Base-by-base conservation (phyloP, 2,113 vertebrate genomes). In the Tringa solitaria region DNA sequence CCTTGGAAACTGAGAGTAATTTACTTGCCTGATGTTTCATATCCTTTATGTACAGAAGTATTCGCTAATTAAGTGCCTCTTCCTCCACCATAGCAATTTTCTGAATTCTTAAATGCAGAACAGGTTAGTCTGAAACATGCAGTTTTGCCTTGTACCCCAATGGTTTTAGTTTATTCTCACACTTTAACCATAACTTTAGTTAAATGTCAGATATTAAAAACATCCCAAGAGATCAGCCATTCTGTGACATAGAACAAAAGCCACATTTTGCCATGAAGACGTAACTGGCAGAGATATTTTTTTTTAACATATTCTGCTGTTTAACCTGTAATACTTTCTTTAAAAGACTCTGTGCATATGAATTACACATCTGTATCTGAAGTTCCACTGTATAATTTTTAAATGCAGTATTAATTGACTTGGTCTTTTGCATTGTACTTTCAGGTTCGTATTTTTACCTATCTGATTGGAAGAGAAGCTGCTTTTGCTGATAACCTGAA, bases 401-500 rank as follows among this genome's bases (percentile, higher is more conserved):
- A 93, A 88, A 82, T 45, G 72, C 9, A 39, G 9, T 8, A 53
- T 51, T 76, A 82, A 89, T 32, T 89, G 32, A 82, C 4, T 81
- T 93, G 69, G 87, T 82, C 79, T 32, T 54, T 84, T 96, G 59
- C 93, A 53, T 96, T 97, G 81, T 97, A 28, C 84, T 93, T 97
- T 84, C 97, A 99, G 99, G 99, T 99, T 83, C 99, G 99, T 46
- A 99, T 99, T 96, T 99, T 99, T 95, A 99, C 99, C 3, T 99
- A 99, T 98, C 97, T 99, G 97, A 99, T 99, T 97, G 99, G 99
- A 96, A 98, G 99, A 94, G 99, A 99, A 97, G 99, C 99, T 93
- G 99, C 99, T 4, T 99, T 99, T 97, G 99, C 99, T 86, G 99
- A 99, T 98, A 99, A 99, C 94, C 98, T 99, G 77, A 99, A 99